Conservation (phyloP, 2,113 vertebrate genomes). For the Silurus glanis region DNA sequence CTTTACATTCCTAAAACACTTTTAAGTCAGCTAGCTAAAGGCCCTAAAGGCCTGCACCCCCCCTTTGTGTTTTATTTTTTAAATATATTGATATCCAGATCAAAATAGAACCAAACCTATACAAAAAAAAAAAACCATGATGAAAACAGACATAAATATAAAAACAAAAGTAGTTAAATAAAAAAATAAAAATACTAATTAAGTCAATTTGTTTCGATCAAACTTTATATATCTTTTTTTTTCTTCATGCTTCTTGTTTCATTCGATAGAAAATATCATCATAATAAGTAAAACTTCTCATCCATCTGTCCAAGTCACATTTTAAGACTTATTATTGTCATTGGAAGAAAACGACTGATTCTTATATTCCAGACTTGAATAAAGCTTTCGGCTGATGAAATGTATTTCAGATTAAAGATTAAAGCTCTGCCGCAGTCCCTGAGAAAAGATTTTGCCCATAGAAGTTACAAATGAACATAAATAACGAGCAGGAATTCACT, state of each 20-base stretch:
- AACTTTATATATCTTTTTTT: background rate
- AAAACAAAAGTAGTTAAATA: no score
- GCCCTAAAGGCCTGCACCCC: background rate
- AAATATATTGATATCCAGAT: background rate
- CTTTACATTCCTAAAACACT: constrained; percentile 16
- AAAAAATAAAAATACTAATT: no score
- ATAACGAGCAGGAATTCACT: background rate
- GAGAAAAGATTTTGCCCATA: background rate
- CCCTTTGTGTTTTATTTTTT: no score
- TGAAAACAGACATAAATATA: background rate
- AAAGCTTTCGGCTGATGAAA: background rate
- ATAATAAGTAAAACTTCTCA: background rate
- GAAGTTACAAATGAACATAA: background rate
- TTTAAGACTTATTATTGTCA: background rate
- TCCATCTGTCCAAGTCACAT: background rate
- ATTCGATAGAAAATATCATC: background rate
- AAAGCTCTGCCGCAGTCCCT: background rate
- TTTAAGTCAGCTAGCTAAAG: background rate
- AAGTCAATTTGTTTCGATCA: background rate
- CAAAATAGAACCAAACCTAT: background rate
- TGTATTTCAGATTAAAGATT: background rate
- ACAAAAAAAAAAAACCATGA: background rate
- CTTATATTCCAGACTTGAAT: no score
- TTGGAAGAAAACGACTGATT: background rate
- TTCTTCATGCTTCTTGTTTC: background rate